Evolutionary conservation across 2,113 vertebrate genomes (phyloP).

Genomic region (Corvus moneduloides): DNA sequence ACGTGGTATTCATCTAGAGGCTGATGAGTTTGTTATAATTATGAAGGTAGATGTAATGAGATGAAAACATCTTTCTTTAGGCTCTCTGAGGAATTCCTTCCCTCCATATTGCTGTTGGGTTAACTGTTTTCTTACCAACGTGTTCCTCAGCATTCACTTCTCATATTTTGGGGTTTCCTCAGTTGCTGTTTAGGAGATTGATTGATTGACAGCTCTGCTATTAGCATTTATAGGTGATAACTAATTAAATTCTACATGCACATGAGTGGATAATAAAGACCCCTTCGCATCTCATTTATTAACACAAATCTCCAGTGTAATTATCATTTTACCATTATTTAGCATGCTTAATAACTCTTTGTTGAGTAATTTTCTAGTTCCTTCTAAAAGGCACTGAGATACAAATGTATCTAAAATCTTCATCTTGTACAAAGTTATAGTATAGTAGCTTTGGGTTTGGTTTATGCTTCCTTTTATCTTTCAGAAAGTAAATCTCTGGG

Average conservation of each 20-base stretch:
- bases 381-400: background rate
- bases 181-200: background rate
- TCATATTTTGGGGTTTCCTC: conserved; percentile 12
- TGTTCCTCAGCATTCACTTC: conserved; percentile 15
- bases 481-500: background rate
- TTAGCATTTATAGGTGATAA: conserved; percentile 48
- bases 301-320: conserved; percentile 41
- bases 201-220: conserved; percentile 27
- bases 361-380: background rate
- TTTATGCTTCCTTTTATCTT: background rate
- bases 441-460: background rate
- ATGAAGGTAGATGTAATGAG: conserved; percentile 81
- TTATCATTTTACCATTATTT: conserved; percentile 53
- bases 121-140: conserved; percentile 76
- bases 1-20: conserved; percentile 74
- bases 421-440: background rate
- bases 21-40: conserved; percentile 85
- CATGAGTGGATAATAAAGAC: conserved; percentile 37
- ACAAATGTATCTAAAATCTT: background rate
- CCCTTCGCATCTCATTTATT: conserved; percentile 30
- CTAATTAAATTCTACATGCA: conserved; percentile 44
- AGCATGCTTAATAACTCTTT: conserved; percentile 1
- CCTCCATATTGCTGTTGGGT: conserved; percentile 61
- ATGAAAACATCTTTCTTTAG: conserved; percentile 77
- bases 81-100: conserved; percentile 71